Conservation (phyloP, 2,113 vertebrate species). For the Muntiacus muntjak region DNA sequence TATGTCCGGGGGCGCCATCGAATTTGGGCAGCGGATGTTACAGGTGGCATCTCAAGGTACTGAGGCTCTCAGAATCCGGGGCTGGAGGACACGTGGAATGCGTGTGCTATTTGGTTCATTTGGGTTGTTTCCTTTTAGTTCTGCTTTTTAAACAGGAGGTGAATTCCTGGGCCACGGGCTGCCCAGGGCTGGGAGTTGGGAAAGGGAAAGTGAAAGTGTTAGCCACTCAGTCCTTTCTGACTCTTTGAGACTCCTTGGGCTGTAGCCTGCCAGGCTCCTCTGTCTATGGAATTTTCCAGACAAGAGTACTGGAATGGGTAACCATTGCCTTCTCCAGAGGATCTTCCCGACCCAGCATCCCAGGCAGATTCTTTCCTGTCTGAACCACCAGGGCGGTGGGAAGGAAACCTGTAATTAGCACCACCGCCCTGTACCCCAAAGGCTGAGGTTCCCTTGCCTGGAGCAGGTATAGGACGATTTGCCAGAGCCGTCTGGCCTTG, state of each 20-base stretch:
- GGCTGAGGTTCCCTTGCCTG: neutral
- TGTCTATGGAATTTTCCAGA: neutral
- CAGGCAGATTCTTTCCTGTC: neutral
- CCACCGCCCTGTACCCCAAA: neutral
- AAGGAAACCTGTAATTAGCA: neutral
- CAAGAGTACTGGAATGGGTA: neutral
- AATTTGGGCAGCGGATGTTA: conserved; percentile 96
- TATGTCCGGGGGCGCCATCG: conserved; percentile 92
- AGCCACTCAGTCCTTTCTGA: neutral
- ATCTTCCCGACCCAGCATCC: neutral
- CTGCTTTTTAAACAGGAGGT: neutral
- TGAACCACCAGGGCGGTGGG: neutral
- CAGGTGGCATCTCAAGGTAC: conserved; percentile 95
- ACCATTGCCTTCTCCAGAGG: neutral
- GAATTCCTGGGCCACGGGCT: neutral
- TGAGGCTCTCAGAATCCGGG: neutral
- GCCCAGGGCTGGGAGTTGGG: neutral
- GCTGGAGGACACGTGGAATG: rapidly evolving
- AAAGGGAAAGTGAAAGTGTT: neutral
- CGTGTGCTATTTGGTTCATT: neutral
- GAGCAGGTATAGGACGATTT: neutral
- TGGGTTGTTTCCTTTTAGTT: neutral
- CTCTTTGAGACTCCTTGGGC: neutral
- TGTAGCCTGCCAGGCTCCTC: neutral
- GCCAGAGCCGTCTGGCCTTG: neutral